These are phyloP conservation scores for Naso thynnoides DNA, from an alignment of 2,797 vertebrate genomes.

Conservation along the genomic window DNA sequence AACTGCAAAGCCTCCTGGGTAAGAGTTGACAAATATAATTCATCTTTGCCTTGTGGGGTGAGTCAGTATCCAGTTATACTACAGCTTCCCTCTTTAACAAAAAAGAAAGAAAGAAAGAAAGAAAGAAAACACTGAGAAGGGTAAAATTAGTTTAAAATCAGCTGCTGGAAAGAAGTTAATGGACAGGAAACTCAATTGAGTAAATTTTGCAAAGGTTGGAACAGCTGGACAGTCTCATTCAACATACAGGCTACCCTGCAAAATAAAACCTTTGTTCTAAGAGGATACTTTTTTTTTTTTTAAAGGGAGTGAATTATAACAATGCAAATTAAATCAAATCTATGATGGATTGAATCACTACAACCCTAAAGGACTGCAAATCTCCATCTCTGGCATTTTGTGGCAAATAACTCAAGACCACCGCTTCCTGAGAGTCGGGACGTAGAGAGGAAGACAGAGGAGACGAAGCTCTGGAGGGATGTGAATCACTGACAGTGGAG, in stretches of 20 bases:
- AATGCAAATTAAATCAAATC: neutral
- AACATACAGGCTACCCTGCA: neutral
- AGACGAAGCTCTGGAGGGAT: constrained; percentile 27
- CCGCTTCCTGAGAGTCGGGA: constrained; percentile 16
- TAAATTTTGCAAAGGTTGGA: constrained; percentile 5
- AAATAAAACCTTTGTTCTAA: constrained; percentile 16
- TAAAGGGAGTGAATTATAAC: no score
- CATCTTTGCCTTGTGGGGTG: constrained; percentile 26
- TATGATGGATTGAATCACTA: neutral
- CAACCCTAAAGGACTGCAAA: neutral
- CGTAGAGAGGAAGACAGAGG: constrained; percentile 11
- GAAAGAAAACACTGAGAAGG: constrained; percentile 12
- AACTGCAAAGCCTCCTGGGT: constrained; percentile 43
- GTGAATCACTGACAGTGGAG: constrained; percentile 38
- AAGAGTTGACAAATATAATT: constrained; percentile 38
- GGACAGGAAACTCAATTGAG: constrained; percentile 15
- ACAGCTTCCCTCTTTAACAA: constrained; percentile 17
- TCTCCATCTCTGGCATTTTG: constrained; percentile 13
- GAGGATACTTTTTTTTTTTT: no score
- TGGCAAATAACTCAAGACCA: constrained; percentile 23
- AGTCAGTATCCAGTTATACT: constrained; percentile 10
- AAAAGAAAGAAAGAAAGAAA: no score
- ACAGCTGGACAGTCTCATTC: constrained; percentile 4
- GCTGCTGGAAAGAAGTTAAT: constrained; percentile 16
- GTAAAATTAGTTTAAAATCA: neutral